Base-by-base conservation (phyloP, 2,113 vertebrate genomes). In the Mustela lutreola region DNA sequence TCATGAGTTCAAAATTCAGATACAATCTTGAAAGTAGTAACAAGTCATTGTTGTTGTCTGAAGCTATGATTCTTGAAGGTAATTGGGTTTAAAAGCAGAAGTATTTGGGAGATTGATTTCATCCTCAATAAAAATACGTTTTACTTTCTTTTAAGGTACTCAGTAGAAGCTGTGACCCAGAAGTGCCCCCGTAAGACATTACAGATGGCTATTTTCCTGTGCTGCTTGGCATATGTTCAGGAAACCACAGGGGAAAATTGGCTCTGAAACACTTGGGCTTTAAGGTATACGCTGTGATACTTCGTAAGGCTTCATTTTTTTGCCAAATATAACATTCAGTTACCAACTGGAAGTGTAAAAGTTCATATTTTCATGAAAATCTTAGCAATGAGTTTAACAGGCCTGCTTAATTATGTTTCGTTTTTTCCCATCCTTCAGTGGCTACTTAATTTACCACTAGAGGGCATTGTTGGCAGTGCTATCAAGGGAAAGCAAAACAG, bases 211-310 rank as follows among this genome's bases (percentile, higher is more conserved):
- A 39, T 96, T 97, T 97, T 96, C 86, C 78, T 0, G 6, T 4
- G 2, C 82, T 4, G 21, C 78, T 98, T 98, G 98, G 98, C 98
- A 91, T 62, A 76, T 22, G 71, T 28, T 42, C 93, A 96, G 96
- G 98, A 98, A 98, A 98, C 95, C 56, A 92, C 6, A 0, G 67
- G 93, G 96, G 96, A 97, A 98, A 98, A 80, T 70, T 93, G 96
- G 97, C 96, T 96, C 93, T 97, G 71, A 63, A 78, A 92, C 92
- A 86, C 88, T 82, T 97, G 63, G 75, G 85, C 93, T 0, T 97
- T 98, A 98, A 98, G 85, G 79, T 95, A 53, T 86, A 95, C 76
- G 88, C 78, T 94, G 84, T 14, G 95, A 97, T 93, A 36, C 84
- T 98, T 97, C 67, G 81, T 93, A 95, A 97, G 92, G 70, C 96